Conservation (phyloP, 1,140 invertebrate genomes). For the Nixonia krombeini region DNA sequence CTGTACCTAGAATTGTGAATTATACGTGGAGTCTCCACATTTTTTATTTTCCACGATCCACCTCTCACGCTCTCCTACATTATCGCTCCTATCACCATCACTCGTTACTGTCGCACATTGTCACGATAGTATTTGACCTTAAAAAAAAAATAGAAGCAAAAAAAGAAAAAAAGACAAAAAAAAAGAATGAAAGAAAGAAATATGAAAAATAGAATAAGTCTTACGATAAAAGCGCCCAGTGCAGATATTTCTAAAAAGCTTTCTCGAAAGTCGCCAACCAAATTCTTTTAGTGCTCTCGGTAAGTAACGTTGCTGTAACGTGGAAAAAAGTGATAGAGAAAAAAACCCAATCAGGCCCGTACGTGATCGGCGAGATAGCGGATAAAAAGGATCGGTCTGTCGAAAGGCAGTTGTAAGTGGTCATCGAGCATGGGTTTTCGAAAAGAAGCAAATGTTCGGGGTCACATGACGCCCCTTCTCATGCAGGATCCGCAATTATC, state of each 20-base stretch:
- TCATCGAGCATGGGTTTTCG: slow-evolving; percentile 35
- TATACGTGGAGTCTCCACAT: slow-evolving; percentile 51
- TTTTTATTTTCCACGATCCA: slow-evolving; percentile 41
- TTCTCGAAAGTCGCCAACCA: slow-evolving; percentile 42
- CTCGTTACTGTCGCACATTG: slow-evolving; percentile 48
- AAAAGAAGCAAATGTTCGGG: slow-evolving; percentile 32
- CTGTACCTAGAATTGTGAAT: slow-evolving; percentile 66
- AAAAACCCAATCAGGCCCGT: slow-evolving; percentile 52
- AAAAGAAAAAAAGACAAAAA: slow-evolving; percentile 2
- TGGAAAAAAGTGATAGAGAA: slow-evolving; percentile 42
- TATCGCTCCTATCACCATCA: slow-evolving; percentile 33
- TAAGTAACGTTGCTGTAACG: slow-evolving; percentile 32
- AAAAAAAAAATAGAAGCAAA: slow-evolving; percentile 17
- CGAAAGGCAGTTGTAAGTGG: slow-evolving; percentile 27
- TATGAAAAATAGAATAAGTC: slow-evolving; percentile 14
- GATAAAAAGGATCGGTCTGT: slow-evolving; percentile 38
- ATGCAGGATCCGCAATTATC: slow-evolving; percentile 31
- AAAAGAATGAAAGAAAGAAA: neutral
- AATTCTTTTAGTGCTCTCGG: slow-evolving; percentile 40
- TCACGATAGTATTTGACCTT: slow-evolving; percentile 39
- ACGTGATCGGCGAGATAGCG: slow-evolving; percentile 40
- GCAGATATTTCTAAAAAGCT: slow-evolving; percentile 69
- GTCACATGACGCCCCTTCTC: slow-evolving; percentile 24
- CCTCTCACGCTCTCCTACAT: slow-evolving; percentile 34
- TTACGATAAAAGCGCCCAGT: slow-evolving; percentile 49